A percentile compares a stretch with the other conserved stretches of the same genome.
Conservation (phyloP, 2,888 invertebrate genomes). For the Tridacna gigas region DNA sequence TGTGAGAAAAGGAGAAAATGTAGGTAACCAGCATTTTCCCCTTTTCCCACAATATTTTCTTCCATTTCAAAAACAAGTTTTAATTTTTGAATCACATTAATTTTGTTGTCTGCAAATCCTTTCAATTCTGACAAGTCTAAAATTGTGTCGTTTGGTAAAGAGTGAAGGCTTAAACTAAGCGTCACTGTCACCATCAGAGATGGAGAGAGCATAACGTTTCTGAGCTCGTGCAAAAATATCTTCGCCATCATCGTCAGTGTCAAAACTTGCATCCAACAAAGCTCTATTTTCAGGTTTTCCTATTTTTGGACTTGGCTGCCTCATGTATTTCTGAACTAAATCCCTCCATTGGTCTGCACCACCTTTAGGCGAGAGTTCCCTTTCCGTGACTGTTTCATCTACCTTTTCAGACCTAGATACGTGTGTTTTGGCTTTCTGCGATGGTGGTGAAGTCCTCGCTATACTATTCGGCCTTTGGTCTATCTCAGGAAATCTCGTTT, state of each 20-base stretch:
- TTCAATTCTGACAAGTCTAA: neutral
- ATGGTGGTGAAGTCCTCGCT: conserved; percentile 1
- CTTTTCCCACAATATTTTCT: neutral
- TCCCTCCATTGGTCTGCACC: conserved; percentile 57
- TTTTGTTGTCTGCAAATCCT: neutral
- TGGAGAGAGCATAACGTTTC: conserved; percentile 69
- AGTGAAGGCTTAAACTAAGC: neutral
- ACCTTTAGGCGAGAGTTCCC: conserved; percentile 33
- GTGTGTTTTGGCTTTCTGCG: neutral
- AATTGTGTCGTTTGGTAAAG: neutral
- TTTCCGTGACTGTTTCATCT: conserved; percentile 42
- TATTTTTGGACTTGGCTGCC: conserved; percentile 55
- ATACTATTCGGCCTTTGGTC: conserved; percentile 40
- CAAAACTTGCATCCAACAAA: conserved; percentile 56
- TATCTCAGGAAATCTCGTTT: conserved; percentile 59
- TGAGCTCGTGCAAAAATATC: conserved; percentile 75
- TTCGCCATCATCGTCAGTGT: conserved; percentile 70
- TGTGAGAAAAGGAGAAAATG: neutral
- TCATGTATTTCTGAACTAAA: conserved; percentile 57
- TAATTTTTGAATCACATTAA: neutral
- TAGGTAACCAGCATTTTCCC: neutral
- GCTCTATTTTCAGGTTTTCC: conserved; percentile 56
- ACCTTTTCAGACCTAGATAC: neutral
- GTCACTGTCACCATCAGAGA: conserved; percentile 64
- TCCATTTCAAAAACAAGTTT: neutral